Percentiles rank a stretch among this genome's conserved stretches.
phyloP scores from a whole-genome alignment of 1,140 invertebrate species.

The Drosophila dunni region DNA sequence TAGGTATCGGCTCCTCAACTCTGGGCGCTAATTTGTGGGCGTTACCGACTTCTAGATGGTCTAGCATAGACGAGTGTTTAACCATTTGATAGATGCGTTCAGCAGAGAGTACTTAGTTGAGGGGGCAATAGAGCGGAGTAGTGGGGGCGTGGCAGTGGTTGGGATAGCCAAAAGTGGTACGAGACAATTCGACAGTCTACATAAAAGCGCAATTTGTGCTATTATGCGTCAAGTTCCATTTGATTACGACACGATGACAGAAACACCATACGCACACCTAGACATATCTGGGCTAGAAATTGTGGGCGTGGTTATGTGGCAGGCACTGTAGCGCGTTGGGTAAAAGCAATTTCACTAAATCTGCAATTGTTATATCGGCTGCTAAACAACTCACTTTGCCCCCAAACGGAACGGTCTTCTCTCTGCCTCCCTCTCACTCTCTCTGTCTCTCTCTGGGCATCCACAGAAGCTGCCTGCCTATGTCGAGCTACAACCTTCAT shows the following conservation, averaged over 20 bases:
- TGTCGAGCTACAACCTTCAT: constrained; percentile 8
- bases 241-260: constrained; percentile 79
- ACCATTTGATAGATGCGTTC: constrained; percentile 70
- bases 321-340: constrained; percentile 18
- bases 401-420: no score
- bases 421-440: not conserved
- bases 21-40: constrained; percentile 66
- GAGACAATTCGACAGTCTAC: constrained; percentile 70
- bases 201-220: constrained; percentile 81
- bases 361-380: constrained; percentile 82
- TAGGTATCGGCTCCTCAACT: constrained; percentile 34
- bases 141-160: not conserved
- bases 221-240: constrained; percentile 80
- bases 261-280: constrained; percentile 26
- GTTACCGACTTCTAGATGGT: constrained; percentile 40
- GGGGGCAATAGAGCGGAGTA: not conserved
- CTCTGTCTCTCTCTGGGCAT: not conserved
- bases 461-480: not conserved
- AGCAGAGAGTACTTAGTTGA: constrained; percentile 16
- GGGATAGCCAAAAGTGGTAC: not conserved
- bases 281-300: constrained; percentile 35
- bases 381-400: constrained; percentile 76
- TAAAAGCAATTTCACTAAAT: constrained; percentile 83
- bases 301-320: constrained; percentile 12
- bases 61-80: constrained; percentile 46